Percentiles rank a stretch among this genome's conserved stretches.
Evolutionary conservation across 2,888 invertebrate genomes (phyloP).

Genomic region (Gerosis bhagava): DNA sequence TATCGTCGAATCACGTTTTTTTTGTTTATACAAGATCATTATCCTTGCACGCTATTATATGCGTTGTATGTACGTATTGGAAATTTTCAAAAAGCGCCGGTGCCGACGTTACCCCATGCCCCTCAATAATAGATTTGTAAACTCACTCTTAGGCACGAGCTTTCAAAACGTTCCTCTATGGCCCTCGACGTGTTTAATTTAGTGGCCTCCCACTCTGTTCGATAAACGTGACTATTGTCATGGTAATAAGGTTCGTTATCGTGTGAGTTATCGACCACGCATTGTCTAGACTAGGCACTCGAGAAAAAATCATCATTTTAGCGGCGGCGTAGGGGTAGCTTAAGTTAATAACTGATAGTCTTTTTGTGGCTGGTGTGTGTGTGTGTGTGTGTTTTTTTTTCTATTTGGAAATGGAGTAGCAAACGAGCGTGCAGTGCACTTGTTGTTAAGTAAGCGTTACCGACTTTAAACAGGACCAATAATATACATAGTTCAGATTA

Average conservation of each 20-base stretch:
- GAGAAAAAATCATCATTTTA: slow-evolving; percentile 27
- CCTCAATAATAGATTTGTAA: slow-evolving; percentile 27
- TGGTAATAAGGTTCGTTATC: slow-evolving; percentile 13
- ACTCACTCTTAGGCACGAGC: slow-evolving; percentile 28
- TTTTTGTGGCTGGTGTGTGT: too few species aligned
- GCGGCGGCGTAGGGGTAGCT: slow-evolving; percentile 15
- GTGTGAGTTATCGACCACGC: slow-evolving; percentile 2
- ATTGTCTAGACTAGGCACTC: slow-evolving; percentile 26
- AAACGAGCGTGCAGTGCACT: slow-evolving; percentile 2
- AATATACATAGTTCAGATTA: too few species aligned
- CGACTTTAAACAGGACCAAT: too few species aligned
- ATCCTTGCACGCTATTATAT: too few species aligned
- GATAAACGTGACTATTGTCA: slow-evolving; percentile 6
- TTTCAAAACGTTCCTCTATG: slow-evolving; percentile 23
- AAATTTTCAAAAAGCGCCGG: too few species aligned
- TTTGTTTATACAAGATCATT: too few species aligned
- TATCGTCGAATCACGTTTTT: too few species aligned
- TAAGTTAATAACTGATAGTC: slow-evolving; percentile 25
- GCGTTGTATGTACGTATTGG: too few species aligned
- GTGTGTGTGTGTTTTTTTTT: too few species aligned
- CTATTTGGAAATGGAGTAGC: slow-evolving; percentile 12
- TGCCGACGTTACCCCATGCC: too few species aligned
- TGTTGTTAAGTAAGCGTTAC: too few species aligned
- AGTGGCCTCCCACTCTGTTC: slow-evolving; percentile 4
- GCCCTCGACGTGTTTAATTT: slow-evolving; percentile 25